Evolutionary conservation across 2,888 invertebrate genomes (phyloP).

Genomic region (Hedya salicella): DNA sequence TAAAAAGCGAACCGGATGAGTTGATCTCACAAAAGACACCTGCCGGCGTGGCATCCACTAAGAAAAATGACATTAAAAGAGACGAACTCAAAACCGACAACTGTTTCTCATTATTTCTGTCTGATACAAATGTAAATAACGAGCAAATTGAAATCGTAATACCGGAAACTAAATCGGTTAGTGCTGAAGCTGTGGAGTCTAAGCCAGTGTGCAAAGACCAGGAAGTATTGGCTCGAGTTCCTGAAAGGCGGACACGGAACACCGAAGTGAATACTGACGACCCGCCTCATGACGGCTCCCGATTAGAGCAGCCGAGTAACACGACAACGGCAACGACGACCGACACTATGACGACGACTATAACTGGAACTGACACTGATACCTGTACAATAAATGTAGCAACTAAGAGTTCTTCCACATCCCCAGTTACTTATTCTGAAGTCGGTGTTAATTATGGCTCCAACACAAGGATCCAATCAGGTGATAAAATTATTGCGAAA

Average conservation of each 20-base stretch:
- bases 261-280: neutral
- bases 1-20: neutral
- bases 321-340: neutral
- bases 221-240: conserved; percentile 57
- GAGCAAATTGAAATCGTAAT: conserved; percentile 23
- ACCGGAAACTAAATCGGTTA: conserved; percentile 10
- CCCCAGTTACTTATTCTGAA: conserved; percentile 7
- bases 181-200: conserved; percentile 22
- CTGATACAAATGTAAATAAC: conserved; percentile 14
- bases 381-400: neutral
- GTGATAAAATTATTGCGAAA: conserved; percentile 4
- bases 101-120: neutral
- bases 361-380: neutral
- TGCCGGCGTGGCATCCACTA: neutral
- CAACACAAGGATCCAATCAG: conserved; percentile 10
- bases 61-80: neutral
- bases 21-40: neutral
- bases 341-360: neutral
- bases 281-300: neutral
- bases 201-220: conserved; percentile 59
- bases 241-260: neutral
- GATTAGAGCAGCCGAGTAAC: neutral
- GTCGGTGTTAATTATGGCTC: neutral
- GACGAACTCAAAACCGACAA: neutral
- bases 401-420: conserved; percentile 4